Conservation (phyloP, 2,113 vertebrate species). For the Notothenia rossii region DNA sequence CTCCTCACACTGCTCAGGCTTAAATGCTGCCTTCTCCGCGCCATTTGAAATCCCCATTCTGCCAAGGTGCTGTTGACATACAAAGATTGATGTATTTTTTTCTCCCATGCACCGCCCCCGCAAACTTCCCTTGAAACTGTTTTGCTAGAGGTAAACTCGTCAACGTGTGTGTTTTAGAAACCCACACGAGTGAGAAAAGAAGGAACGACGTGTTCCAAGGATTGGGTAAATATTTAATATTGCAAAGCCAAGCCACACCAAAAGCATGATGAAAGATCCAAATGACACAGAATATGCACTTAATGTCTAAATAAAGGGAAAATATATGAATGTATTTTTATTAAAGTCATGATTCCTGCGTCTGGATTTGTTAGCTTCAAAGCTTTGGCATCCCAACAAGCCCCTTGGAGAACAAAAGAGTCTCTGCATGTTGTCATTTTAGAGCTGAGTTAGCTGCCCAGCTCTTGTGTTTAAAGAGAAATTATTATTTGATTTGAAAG, state of each 20-base stretch:
- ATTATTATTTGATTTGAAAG: conserved; percentile 50
- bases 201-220: conserved; percentile 54
- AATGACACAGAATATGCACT: conserved; percentile 8
- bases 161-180: conserved; percentile 77
- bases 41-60: conserved; percentile 47
- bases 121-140: conserved; percentile 41
- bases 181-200: conserved; percentile 72
- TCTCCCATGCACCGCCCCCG: conserved; percentile 7
- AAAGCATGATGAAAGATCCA: conserved; percentile 54
- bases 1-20: background rate
- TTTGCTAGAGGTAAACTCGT: conserved; percentile 71
- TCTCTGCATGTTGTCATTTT: conserved; percentile 57
- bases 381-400: conserved; percentile 55
- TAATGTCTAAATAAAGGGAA: conserved; percentile 59
- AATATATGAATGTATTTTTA: conserved; percentile 49
- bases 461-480: conserved; percentile 58
- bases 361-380: conserved; percentile 67
- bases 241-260: conserved; percentile 68
- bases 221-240: conserved; percentile 81
- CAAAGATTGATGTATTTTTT: conserved; percentile 66
- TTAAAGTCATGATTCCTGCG: conserved; percentile 46
- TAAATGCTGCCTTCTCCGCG: conserved; percentile 13
- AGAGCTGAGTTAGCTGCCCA: conserved; percentile 46
- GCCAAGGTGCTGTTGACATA: conserved; percentile 57
- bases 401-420: conserved; percentile 61